phyloP scores from a whole-genome alignment of 2,797 vertebrate genomes.

The Eupleurogrammus muticus region DNA sequence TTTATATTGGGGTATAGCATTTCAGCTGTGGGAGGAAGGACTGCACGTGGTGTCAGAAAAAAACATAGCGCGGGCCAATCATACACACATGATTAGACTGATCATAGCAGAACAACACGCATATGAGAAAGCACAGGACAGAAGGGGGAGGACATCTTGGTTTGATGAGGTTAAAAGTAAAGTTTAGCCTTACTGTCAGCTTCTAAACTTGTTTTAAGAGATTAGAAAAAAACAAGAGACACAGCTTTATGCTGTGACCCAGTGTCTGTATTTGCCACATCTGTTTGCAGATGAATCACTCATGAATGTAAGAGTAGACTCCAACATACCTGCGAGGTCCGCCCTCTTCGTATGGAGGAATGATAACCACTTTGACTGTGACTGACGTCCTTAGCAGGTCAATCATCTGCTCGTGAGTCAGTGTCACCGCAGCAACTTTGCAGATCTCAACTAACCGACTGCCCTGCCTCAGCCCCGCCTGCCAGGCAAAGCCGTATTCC shows the following conservation, averaged over 20 bases:
- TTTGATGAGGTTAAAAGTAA: no score
- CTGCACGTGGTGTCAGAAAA: no score
- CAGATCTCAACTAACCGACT: conserved; percentile 96
- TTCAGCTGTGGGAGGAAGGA: no score
- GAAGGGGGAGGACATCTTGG: no score
- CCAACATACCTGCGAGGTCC: conserved; percentile 88
- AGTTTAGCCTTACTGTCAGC: no score
- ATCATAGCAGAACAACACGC: no score
- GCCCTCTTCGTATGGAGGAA: conserved; percentile 92
- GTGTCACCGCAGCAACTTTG: conserved; percentile 93
- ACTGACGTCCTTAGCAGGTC: conserved; percentile 95
- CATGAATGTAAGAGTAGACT: not conserved
- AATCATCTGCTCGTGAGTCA: conserved; percentile 96
- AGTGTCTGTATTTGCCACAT: conserved; percentile 42
- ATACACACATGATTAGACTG: no score
- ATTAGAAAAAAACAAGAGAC: no score
- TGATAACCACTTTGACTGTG: conserved; percentile 95
- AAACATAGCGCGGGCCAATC: no score
- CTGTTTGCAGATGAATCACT: conserved; percentile 24
- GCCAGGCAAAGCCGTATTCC: conserved; percentile 98
- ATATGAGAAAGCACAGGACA: no score
- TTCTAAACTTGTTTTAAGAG: no score
- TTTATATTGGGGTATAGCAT: no score
- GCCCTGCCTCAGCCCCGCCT: conserved; percentile 93
- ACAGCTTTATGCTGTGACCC: not conserved